Percentiles rank a stretch among this genome's conserved stretches.
These are phyloP conservation scores for Porphyrio hochstetteri DNA, from an alignment of 2,113 vertebrate genomes.

Conservation along the genomic window DNA sequence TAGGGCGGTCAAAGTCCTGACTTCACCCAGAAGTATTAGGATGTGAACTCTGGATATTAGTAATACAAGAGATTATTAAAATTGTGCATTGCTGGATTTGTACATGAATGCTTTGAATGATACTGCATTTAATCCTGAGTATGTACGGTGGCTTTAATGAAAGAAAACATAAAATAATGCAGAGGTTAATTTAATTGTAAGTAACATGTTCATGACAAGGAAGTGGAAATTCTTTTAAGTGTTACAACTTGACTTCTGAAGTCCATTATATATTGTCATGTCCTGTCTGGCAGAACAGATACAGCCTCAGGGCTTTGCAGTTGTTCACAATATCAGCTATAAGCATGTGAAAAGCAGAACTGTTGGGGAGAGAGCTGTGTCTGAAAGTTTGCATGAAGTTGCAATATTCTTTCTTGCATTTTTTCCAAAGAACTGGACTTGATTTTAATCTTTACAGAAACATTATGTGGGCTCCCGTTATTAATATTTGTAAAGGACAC, in stretches of 20 bases:
- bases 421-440: background rate
- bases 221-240: background rate
- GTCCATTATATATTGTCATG: background rate
- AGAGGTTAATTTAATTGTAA: background rate
- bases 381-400: background rate
- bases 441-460: background rate
- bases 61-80: background rate
- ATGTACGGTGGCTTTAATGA: background rate
- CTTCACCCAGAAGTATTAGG: background rate
- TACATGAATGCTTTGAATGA: background rate
- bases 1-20: background rate
- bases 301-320: background rate
- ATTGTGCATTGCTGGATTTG: background rate
- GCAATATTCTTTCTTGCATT: background rate
- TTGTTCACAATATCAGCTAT: background rate
- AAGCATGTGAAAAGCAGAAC: background rate
- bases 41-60: background rate
- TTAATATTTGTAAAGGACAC: background rate
- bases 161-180: background rate
- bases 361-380: background rate
- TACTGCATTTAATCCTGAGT: background rate
- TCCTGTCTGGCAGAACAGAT: background rate
- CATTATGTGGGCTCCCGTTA: background rate
- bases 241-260: background rate
- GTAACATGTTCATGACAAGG: background rate